A percentile compares a stretch with the other conserved stretches of the same genome.
These are phyloP conservation scores for Lochmaea capreae DNA, from an alignment of 2,888 invertebrate species.

Conservation along the genomic window DNA sequence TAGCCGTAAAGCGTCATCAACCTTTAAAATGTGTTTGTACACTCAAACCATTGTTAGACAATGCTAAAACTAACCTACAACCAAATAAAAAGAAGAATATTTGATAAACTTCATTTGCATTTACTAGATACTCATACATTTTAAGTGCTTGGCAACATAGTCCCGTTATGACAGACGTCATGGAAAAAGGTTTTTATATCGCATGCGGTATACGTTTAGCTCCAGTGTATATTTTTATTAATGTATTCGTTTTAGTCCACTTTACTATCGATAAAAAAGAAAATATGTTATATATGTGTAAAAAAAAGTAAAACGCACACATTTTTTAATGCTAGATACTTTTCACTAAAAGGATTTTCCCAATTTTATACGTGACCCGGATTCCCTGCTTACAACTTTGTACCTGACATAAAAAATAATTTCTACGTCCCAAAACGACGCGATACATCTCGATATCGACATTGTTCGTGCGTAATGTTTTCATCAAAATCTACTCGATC, in stretches of 20 bases:
- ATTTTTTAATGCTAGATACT: slow-evolving; percentile 25
- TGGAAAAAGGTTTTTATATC: too few species aligned
- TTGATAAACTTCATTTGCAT: too few species aligned
- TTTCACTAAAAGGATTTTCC: slow-evolving; percentile 24
- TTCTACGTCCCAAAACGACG: slow-evolving; percentile 29
- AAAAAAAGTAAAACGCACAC: neutral
- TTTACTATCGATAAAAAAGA: neutral
- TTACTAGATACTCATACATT: too few species aligned
- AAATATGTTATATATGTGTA: neutral
- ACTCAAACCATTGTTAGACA: too few species aligned
- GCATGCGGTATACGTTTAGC: too few species aligned
- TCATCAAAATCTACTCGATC: slow-evolving; percentile 35
- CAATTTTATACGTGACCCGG: slow-evolving; percentile 36
- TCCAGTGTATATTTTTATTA: too few species aligned
- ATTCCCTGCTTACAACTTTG: slow-evolving; percentile 17
- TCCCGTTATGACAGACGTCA: too few species aligned
- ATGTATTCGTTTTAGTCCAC: neutral
- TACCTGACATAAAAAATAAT: slow-evolving; percentile 32
- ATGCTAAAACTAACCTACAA: too few species aligned
- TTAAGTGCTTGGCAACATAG: too few species aligned
- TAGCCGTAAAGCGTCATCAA: too few species aligned
- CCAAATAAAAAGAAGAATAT: too few species aligned
- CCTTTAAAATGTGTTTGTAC: too few species aligned
- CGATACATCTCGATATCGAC: slow-evolving; percentile 32
- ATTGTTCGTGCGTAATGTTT: slow-evolving; percentile 33